Evolutionary conservation across 1,140 invertebrate genomes (phyloP), one percentile per base, ranked within the genome.

Genomic region (Drosophila watanabei): DNA sequence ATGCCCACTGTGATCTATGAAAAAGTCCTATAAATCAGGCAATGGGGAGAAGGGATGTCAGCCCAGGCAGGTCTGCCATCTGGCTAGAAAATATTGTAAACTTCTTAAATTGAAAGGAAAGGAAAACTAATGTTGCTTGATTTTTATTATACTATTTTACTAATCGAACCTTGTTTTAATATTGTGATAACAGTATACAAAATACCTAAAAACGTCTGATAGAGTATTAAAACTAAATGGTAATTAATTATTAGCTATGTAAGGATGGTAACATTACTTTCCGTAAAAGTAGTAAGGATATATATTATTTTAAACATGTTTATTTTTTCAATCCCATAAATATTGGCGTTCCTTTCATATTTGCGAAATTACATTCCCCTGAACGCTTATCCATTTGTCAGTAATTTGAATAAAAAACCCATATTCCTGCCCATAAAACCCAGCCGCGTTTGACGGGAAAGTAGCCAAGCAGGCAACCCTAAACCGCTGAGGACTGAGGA

Each of bases 1-100:
- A 71, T 71, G 63, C 62, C 68, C 68, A 35, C 37, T 54, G 37
- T n/a, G 62, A 68, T 71, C 49, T 68, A 69, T n/a, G 60, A 18
- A 45, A 30, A 35, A 20, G 14, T 35, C 28, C 62, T 54, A 37
- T 32, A 35, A 70, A 45, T 54, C 62, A 66, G 48, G 37, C 11
- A 43, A 9, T 11, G 7, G 24, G 24, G 14, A 28, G 4, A 24
- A 32, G 28, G 16, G 35, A 39, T 64, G 35, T 14, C 14, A 30
- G 14, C 7, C n/a, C 2, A 35, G 10, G 30, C 7, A 6, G 9
- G 30, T 18, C 10, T 33, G 13, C 10, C 18, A 32, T 64, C 54
- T 43, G 20, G 54, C 35, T 60, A 39, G 18, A 32, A 30, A 24
- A 9, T 37, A 0, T 16, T 16, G 5, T 20, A 6, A 30, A 11